Evolutionary conservation across 1,140 invertebrate species (phyloP).

Genomic region (Pachypeltis micranthus): DNA sequence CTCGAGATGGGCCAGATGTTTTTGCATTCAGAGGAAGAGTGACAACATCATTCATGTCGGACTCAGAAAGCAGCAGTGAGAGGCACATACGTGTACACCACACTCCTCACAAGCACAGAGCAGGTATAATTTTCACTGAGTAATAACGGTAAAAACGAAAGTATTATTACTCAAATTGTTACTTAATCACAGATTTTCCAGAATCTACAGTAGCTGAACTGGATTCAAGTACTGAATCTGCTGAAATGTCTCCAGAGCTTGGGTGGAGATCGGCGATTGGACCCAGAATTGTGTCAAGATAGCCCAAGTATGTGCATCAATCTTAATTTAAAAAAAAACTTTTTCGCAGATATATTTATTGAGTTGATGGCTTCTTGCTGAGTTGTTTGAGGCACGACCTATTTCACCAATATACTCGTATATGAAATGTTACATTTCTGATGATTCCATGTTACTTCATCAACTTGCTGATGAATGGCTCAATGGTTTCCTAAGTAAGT

Average conservation of each 20-base stretch:
- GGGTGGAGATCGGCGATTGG: constrained; percentile 19
- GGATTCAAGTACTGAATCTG: constrained; percentile 30
- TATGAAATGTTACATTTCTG: too few species aligned
- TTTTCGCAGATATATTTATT: too few species aligned
- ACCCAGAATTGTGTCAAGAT: constrained; percentile 21
- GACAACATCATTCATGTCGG: constrained; percentile 24
- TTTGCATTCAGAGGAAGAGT: constrained; percentile 13
- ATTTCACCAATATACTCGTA: too few species aligned
- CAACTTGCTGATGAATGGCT: too few species aligned
- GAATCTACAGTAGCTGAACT: constrained; percentile 24
- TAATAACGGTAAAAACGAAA: neutral
- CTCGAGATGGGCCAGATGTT: constrained; percentile 5
- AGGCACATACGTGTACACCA: constrained; percentile 16
- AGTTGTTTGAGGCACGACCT: too few species aligned
- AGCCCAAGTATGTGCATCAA: constrained; percentile 26
- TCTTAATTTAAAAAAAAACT: too few species aligned
- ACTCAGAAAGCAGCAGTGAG: constrained; percentile 27
- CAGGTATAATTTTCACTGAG: constrained; percentile 14
- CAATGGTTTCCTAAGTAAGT: too few species aligned
- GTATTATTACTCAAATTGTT: neutral
- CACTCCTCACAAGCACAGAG: constrained; percentile 18
- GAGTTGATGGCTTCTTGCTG: too few species aligned
- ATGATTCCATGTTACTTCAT: too few species aligned
- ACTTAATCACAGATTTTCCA: neutral
- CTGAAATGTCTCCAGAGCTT: constrained; percentile 28